Evolutionary conservation across 2,797 vertebrate genomes (phyloP), one percentile per base, ranked within the genome.

Genomic region (Brachyrhaphis roseni): DNA sequence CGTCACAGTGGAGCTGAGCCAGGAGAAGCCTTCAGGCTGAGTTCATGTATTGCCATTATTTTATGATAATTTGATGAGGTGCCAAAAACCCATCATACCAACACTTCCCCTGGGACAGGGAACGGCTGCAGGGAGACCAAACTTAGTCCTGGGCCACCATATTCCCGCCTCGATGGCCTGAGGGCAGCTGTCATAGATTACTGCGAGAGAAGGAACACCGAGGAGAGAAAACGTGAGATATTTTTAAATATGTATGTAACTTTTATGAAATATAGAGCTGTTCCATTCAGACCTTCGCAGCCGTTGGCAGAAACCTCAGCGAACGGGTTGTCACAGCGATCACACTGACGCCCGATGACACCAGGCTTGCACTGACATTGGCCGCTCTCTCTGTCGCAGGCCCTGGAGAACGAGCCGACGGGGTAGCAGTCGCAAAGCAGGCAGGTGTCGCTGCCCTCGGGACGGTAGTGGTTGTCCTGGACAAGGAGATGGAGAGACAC

Each of bases 161-260:
- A 99, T 98, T 81, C 94, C 95, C 36, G 97, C 97, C 87, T 98
- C 96, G 0, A 97, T 98, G 73, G 97, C 97, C 86, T 97, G 96
- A 36, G 98, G 98, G 89, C 98, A 99, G 92, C 98, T 99, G 95
- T 99, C 97, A 1, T 99, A 99, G 92, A 99, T 99, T 80, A 99
- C 98, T 99, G 95, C 0, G 49, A 72, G 75, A 83, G 55, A 73
- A 18, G 80, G 64, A 78, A 31, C 23, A 77, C 51, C 39, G 79
- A 62, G 34, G 72, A 74, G 46, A 51, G 45, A 47, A 75, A 74
- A 77, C 34, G 20, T 46, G 72, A 80, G 68, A 55, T 26, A 6
- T 45, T 84, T 79, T 55, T 26, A 28, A 31, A 80, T 82, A 43
- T 78, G 72, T 75, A 43, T 83, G 20, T 41, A 28, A 31, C 66